phyloP scores from a whole-genome alignment of 2,888 invertebrate species.

The Cephus rjabovi region DNA sequence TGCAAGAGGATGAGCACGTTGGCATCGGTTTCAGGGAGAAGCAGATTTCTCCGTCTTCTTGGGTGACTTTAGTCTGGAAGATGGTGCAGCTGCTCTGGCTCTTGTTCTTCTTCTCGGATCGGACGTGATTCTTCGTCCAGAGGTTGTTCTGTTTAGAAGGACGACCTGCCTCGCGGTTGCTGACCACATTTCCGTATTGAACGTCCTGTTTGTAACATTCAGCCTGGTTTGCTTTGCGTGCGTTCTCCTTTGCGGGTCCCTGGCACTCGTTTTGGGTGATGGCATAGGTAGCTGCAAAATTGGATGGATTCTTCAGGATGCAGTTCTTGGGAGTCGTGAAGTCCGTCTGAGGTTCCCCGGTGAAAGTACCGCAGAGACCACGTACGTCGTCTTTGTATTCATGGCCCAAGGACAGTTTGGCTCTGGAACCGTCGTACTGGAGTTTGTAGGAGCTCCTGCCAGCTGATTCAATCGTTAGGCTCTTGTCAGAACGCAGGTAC shows the following conservation, averaged over 20 bases:
- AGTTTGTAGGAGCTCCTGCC: background rate
- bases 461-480: background rate
- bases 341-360: slow-evolving; percentile 72
- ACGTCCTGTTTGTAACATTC: slow-evolving; percentile 60
- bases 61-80: slow-evolving; percentile 54
- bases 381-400: slow-evolving; percentile 70
- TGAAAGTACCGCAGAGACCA: slow-evolving; percentile 78
- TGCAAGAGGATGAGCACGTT: slow-evolving; percentile 70
- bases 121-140: background rate
- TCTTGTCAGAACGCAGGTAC: background rate
- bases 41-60: slow-evolving; percentile 71
- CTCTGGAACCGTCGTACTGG: background rate
- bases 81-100: slow-evolving; percentile 41
- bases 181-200: slow-evolving; percentile 65
- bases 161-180: slow-evolving; percentile 59
- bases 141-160: slow-evolving; percentile 41
- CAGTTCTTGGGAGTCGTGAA: slow-evolving; percentile 72
- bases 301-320: slow-evolving; percentile 68
- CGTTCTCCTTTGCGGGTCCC: slow-evolving; percentile 65
- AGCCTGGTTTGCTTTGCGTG: slow-evolving; percentile 64
- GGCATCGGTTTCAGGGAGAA: slow-evolving; percentile 72
- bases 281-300: slow-evolving; percentile 72
- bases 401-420: slow-evolving; percentile 30
- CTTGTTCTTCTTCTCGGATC: background rate
- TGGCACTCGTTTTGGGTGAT: slow-evolving; percentile 68